Base-by-base conservation (phyloP, 2,888 invertebrate species). In the Timema cristinae region DNA sequence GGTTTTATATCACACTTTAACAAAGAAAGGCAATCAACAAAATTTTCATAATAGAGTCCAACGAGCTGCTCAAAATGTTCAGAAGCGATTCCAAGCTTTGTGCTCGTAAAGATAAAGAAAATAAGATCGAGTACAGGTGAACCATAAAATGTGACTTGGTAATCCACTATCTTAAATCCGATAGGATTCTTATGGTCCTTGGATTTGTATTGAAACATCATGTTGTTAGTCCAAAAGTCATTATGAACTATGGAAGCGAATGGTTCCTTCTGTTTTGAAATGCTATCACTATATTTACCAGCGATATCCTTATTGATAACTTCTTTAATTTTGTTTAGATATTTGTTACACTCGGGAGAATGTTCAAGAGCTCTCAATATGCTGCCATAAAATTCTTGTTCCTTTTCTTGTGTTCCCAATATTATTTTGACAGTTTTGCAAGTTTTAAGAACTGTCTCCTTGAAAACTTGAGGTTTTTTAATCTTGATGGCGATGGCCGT, bases 181-280 rank as follows among this genome's bases (percentile, higher is more conserved):
- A 75, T 49, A 7, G 79, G 75, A 2, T 73, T 71, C 74, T 50
- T 51, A 5, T 66, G 15, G 47, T 48, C 77, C 2, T 74, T 70
- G 10, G 78, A 76, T 66, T 79, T 77, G 63, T 79, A 77, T 9
- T 77, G 76, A 70, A 81, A 82, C 79, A 82, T 78, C 79, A 82
- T 82, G 67, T 82, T 82, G 76, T 82, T 82, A 6, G 81, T 80
- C 82, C 82, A 82, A 71, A 81, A 81, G 72, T 82, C 82, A 56
- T 78, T 78, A 73, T 82, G 82, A 0, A 80, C 75, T 13, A 82
- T 67, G 0, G 82, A 81, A 9, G 75, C 76, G 81, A 82, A 82
- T 0, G 78, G 79, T 66, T 81, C 81, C 66, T 50, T 49, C 0
- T n/a, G 48, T 15, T 56, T 6, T 49, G 16, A 49, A n/a, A 15